A percentile compares a stretch with the other conserved stretches of the same genome.
These are phyloP conservation scores for Xestia xanthographa DNA, from an alignment of 2,888 invertebrate species.

Conservation along the genomic window DNA sequence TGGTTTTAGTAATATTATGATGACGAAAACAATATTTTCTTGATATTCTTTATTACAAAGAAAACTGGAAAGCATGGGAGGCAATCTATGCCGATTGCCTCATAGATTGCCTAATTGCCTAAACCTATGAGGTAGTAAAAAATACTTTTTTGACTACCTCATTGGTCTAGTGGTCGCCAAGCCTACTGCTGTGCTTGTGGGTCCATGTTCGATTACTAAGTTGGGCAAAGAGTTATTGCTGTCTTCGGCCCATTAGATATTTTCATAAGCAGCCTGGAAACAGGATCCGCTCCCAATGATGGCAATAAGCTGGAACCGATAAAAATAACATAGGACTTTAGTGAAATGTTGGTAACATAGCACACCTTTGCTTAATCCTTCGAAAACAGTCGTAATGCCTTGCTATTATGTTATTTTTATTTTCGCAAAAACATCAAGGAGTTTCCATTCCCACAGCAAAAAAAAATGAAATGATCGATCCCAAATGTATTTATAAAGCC, in stretches of 20 bases:
- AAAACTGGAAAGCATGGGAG: too few relatives aligned
- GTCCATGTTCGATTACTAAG: not conserved
- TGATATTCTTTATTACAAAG: too few relatives aligned
- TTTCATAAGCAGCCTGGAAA: not conserved
- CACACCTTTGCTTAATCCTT: not conserved
- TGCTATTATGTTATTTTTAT: not conserved
- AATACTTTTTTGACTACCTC: not conserved
- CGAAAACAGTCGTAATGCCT: not conserved
- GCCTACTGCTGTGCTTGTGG: too few relatives aligned
- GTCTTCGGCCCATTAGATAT: not conserved
- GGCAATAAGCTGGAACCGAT: not conserved
- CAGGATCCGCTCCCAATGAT: not conserved
- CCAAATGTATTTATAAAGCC: conserved; percentile 48
- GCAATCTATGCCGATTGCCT: too few relatives aligned
- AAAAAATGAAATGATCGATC: conserved; percentile 38
- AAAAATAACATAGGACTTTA: not conserved
- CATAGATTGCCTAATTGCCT: too few relatives aligned
- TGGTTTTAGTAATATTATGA: too few relatives aligned
- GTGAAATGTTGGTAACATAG: not conserved
- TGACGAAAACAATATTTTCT: too few relatives aligned
- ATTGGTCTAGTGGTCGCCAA: not conserved
- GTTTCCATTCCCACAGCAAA: not conserved
- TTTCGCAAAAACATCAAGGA: not conserved
- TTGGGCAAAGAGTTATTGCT: not conserved
- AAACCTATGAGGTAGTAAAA: too few relatives aligned